Base-by-base conservation (phyloP, 2,797 vertebrate genomes). In the Bufotes viridis region DNA sequence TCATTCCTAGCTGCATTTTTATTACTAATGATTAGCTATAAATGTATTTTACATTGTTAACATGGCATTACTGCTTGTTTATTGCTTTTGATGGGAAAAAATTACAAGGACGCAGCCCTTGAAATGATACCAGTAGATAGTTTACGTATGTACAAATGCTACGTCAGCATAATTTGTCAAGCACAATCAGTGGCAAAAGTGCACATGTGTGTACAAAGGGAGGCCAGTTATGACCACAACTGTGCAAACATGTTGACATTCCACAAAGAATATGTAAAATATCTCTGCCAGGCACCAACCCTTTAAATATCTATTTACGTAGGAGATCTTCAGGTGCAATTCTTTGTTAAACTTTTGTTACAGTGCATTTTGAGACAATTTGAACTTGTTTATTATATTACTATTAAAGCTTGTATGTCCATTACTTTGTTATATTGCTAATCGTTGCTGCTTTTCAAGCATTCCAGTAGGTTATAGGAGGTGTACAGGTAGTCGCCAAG, bases 191-290 rank as follows among this genome's bases (percentile, higher is more conserved):
- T 75, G 74, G 24, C 22, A 78, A 42, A 78, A 78, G 57, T 78
- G 57, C 22, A 85, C 24, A 88, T 85, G 20, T 88, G 82, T 89
- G 78, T 85, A 81, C 87, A 75, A 85, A 89, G 78, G 87, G 87
- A 85, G 83, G 87, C 42, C 17, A 15, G 53, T 60, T 70, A 63
- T 72, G 75, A 79, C 61, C 82, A 84, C 85, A 87, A 87, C 67
- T 87, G 82, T 75, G 82, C 34, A 81, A 88, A 88, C 65, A 88
- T 61, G 81, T 34, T 70, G 84, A 85, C 78, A 89, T 85, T 82
- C 58, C 69, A 34, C 72, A 17, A 7, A 34, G 65, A 75, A 76
- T 72, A 74, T 65, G 78, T 80, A 22, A 88, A 85, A 80, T 75
- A 81, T 65, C 6, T 26, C 53, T 82, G 29, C 57, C 82, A 85